phyloP scores from a whole-genome alignment of 2,797 vertebrate species.

The Rallus crepitans region DNA sequence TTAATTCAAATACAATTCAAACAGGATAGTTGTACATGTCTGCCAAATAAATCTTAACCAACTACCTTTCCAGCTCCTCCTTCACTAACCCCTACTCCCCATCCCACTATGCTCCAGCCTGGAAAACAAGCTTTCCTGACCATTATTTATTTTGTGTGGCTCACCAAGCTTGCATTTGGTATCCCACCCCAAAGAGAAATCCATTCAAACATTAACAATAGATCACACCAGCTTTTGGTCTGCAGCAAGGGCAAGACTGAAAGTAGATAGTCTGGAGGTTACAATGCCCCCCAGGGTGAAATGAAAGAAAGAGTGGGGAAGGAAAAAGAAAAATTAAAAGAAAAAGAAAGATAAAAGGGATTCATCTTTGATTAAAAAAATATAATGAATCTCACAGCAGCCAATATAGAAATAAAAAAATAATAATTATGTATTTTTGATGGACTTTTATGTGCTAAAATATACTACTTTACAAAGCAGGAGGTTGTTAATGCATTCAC shows the following conservation, averaged over 20 bases:
- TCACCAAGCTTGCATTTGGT: slow-evolving; percentile 29
- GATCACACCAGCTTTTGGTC: slow-evolving; percentile 21
- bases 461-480: background rate
- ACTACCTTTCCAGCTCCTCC: slow-evolving; percentile 62
- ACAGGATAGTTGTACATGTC: slow-evolving; percentile 45
- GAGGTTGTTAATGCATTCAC: background rate
- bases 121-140: slow-evolving; percentile 42
- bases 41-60: slow-evolving; percentile 69
- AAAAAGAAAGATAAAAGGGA: too few relatives aligned
- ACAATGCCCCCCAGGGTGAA: background rate
- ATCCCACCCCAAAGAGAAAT: slow-evolving; percentile 44
- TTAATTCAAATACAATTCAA: slow-evolving; percentile 66
- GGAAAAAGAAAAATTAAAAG: too few relatives aligned
- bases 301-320: too few relatives aligned
- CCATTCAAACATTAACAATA: slow-evolving; percentile 44
- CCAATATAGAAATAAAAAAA: background rate
- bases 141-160: slow-evolving; percentile 59
- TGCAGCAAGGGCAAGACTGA: background rate
- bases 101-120: background rate
- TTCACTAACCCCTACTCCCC: background rate
- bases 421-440: rapidly evolving
- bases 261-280: background rate
- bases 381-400: background rate
- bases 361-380: too few relatives aligned
- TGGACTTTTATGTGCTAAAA: background rate